Evolutionary conservation across 64 coral and sea anemone species (phyloP).

Genomic region (Porites australiensis): DNA sequence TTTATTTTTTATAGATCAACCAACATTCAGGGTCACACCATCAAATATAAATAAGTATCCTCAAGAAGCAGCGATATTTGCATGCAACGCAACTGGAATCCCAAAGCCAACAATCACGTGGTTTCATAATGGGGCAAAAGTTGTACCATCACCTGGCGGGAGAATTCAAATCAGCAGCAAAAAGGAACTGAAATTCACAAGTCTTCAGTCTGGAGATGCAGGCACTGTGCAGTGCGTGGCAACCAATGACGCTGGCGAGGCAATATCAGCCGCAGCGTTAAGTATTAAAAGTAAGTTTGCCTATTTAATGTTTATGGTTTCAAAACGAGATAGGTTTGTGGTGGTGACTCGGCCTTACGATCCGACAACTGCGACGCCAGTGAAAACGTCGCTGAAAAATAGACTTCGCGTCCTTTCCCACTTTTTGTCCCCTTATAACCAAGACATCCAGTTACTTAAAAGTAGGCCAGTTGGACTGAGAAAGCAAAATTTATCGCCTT

Average conservation of each 20-base stretch:
- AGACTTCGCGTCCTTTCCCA: too few species aligned
- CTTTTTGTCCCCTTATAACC: too few species aligned
- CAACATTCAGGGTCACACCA: slow-evolving; percentile 56
- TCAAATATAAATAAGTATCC: slow-evolving; percentile 40
- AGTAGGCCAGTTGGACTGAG: too few species aligned
- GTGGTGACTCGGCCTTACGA: too few species aligned
- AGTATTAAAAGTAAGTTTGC: slow-evolving; percentile 69
- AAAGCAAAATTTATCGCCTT: too few species aligned
- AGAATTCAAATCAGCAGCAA: slow-evolving; percentile 45
- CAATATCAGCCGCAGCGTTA: slow-evolving; percentile 48
- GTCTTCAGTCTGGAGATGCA: slow-evolving; percentile 61
- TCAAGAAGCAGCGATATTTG: slow-evolving; percentile 39
- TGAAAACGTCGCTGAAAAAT: too few species aligned
- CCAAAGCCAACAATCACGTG: slow-evolving; percentile 70
- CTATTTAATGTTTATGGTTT: not conserved
- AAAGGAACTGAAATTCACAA: slow-evolving; percentile 75
- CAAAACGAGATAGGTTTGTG: too few species aligned
- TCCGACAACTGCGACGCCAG: too few species aligned
- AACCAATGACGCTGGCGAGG: slow-evolving; percentile 74
- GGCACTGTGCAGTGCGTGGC: slow-evolving; percentile 83
- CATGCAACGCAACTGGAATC: slow-evolving; percentile 66
- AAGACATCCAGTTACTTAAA: too few species aligned
- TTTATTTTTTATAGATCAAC: not conserved
- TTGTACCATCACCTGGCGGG: not conserved
- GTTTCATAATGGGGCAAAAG: slow-evolving; percentile 81